Base-by-base conservation (phyloP, 2,888 invertebrate genomes). In the Empis livida region DNA sequence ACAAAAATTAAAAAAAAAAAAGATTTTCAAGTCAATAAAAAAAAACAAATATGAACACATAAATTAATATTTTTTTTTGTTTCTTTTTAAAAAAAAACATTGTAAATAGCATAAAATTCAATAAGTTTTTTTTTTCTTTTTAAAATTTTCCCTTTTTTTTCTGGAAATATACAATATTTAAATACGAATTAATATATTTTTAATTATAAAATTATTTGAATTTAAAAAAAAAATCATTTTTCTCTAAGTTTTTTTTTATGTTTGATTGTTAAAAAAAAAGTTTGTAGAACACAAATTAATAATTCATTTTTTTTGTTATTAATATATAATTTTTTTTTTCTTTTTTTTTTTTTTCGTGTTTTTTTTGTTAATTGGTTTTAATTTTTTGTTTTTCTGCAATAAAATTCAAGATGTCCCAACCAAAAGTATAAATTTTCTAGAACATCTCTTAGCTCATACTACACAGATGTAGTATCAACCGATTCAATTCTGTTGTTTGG, bases 401-500 rank as follows among this genome's bases (percentile, higher is more conserved):
- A 31, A 41, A 13, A 57, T 55, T 60, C 61, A 55, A 61, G 59
- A 59, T 60, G 57, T 58, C 61, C 61, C 57, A 60, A 57, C 67
- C 67, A 62, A 61, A 64, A 61, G 56, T 62, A 58, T 46, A 64
- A 64, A 27, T 14, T 11, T 27, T 27, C 20, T n/a, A 41, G 41
- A 27, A 41, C 23, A 41, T 61, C 60, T 50, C 59, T 58, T 51
- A 58, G 53, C 54, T 65, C 64, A 64, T 67, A 67, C 66, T 68
- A 68, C 62, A 67, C 68, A 55, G 67, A 62, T 55, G 67, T 67
- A 49, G 68, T 66, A 56, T 67, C 63, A 50, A 68, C 67, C 45
- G 65, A 61, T 56, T 67, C 67, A 52, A 67, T 62, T 53, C 65
- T 42, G 64, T 53, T 54, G 49, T 38, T 50, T 46, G 40, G 51